Evolutionary conservation across 1,140 invertebrate genomes (phyloP).

Genomic region (Ceratitis capitata): DNA sequence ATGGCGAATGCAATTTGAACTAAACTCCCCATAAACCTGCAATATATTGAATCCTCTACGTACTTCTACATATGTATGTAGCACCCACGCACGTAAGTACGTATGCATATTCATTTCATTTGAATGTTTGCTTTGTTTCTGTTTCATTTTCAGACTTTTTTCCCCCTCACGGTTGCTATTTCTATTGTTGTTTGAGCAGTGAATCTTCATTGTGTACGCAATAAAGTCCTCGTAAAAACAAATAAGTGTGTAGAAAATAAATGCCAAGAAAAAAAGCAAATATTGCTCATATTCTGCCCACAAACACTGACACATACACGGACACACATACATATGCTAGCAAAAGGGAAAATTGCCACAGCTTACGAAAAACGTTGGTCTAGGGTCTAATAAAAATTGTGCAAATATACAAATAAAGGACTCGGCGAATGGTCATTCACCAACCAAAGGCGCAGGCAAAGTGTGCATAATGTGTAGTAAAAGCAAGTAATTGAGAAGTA

Average conservation of each 20-base stretch:
- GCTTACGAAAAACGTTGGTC: conserved; percentile 5
- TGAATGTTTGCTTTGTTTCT: background rate
- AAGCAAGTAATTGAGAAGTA: too few species aligned
- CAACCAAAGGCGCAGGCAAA: background rate
- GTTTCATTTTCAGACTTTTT: background rate
- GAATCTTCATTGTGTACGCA: conserved; percentile 15
- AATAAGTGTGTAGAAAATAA: conserved; percentile 1
- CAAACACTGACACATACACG: too few species aligned
- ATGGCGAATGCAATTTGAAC: background rate
- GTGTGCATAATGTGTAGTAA: too few species aligned
- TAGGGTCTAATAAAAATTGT: conserved; percentile 20
- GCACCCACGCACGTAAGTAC: background rate
- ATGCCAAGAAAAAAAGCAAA: background rate
- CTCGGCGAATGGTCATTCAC: background rate
- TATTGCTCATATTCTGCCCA: background rate
- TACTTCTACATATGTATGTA: background rate
- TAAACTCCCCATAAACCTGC: background rate
- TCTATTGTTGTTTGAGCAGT: background rate
- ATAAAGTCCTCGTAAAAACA: conserved; percentile 11
- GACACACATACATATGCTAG: background rate
- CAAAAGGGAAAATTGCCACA: background rate
- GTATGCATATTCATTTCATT: background rate
- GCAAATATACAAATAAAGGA: conserved; percentile 16
- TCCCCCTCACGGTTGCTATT: background rate
- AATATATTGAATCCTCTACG: conserved; percentile 1